phyloP scores from a whole-genome alignment of 1,140 invertebrate genomes.

The Andrena cerasifolii region DNA sequence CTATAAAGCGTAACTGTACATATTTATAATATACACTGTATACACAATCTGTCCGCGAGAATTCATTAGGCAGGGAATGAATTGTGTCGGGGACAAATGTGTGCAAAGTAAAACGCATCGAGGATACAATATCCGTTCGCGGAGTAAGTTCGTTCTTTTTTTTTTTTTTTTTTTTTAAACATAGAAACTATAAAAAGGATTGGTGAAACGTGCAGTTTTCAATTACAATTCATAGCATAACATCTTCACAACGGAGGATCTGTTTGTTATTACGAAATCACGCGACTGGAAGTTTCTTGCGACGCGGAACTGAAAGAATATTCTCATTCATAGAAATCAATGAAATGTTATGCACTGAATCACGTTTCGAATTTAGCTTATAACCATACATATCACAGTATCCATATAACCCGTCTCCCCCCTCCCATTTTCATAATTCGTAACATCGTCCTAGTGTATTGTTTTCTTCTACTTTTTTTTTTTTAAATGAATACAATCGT shows the following conservation, averaged over 20 bases:
- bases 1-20: conserved; percentile 44
- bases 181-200: conserved; percentile 35
- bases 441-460: conserved; percentile 37
- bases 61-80: conserved; percentile 63
- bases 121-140: background rate
- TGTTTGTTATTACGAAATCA: background rate
- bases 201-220: conserved; percentile 3
- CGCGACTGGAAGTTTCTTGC: background rate
- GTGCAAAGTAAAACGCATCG: conserved; percentile 6
- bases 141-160: too few relatives aligned
- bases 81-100: conserved; percentile 50
- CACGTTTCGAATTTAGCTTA: conserved; percentile 51
- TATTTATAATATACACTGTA: conserved; percentile 62
- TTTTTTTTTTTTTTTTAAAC: too few relatives aligned
- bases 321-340: conserved; percentile 1
- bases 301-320: conserved; percentile 26
- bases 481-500: conserved; percentile 38
- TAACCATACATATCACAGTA: conserved; percentile 67
- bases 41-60: conserved; percentile 44
- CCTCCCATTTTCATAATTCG: conserved; percentile 15
- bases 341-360: conserved; percentile 36
- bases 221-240: conserved; percentile 38
- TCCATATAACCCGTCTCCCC: conserved; percentile 52
- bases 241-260: background rate
- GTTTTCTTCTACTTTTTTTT: too few relatives aligned